phyloP scores from a whole-genome alignment of 2,888 invertebrate species.

The Ceriagrion tenellum region DNA sequence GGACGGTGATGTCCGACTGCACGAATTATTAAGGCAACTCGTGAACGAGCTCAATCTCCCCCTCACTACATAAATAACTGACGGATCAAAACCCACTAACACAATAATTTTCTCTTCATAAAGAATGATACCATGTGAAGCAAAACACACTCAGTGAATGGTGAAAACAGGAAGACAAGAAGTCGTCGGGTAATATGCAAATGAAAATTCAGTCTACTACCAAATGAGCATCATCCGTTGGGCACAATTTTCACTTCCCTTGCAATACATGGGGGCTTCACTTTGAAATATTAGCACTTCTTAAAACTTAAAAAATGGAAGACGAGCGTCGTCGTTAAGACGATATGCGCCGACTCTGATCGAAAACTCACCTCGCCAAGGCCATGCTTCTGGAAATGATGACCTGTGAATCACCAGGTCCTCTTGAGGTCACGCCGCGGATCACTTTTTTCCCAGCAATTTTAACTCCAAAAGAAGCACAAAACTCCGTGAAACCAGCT shows the following conservation, averaged over 20 bases:
- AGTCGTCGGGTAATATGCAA: not conserved
- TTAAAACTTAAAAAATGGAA: not conserved
- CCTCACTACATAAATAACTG: not conserved
- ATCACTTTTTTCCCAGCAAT: slow-evolving; percentile 29
- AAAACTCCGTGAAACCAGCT: slow-evolving; percentile 30
- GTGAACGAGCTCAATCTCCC: not conserved
- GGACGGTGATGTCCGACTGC: no score
- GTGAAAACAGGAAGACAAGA: no score
- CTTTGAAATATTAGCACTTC: not conserved
- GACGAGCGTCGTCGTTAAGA: not conserved
- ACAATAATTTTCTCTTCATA: not conserved
- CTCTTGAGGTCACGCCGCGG: slow-evolving; percentile 27
- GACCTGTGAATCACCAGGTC: slow-evolving; percentile 65
- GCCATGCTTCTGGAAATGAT: slow-evolving; percentile 67
- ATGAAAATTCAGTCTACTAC: not conserved
- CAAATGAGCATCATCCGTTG: not conserved
- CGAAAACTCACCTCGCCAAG: slow-evolving; percentile 65
- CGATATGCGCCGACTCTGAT: not conserved
- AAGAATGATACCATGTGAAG: not conserved
- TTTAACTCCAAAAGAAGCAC: slow-evolving; percentile 38
- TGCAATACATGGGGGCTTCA: not conserved
- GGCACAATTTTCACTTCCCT: not conserved
- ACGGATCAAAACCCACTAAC: not conserved
- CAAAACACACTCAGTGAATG: no score
- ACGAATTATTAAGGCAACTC: not conserved